Evolutionary conservation across 53 echinoderm and acorn worm genomes (phyloP), one percentile per base, ranked within the genome.

Genomic region (Mesocentrotus franciscanus): DNA sequence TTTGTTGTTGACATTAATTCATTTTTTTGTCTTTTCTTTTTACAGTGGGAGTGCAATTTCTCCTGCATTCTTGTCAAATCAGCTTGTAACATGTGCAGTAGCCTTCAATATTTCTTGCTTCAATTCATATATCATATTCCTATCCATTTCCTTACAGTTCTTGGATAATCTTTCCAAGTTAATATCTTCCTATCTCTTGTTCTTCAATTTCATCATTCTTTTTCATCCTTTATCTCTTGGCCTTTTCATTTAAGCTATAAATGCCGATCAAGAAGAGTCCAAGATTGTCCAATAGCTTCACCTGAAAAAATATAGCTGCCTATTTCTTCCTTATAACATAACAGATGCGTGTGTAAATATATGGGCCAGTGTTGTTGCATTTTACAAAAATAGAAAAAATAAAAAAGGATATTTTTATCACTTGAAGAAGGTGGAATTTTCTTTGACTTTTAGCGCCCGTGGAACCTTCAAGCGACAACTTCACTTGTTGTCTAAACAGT

Each of bases 391-490:
- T 20, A 39, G 20, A 22, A 36, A 81, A 42, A 5, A 60, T 32
- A 59, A 60, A 90, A 59, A 60, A 59, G 58, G 60, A 90, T 90
- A 90, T 90, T 90, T 57, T 57, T 26, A 90, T 90, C 60, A 60
- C 12, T 27, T 90, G 58, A 5, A 90, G 58, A 13, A 90, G 58
- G 90, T 90, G 90, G 5, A 24, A 60, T 60, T 90, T 60, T 60
- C 90, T 90, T 90, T 90, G 90, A 90, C 90, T 90, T 90, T 90
- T 90, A 90, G 90, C 90, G 90, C 58, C 90, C n/a, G 13, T 1
- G 90, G 27, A 60, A 90, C 90, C 90, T 90, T 90, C 90, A 59
- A 90, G 29, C 29, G 60, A 90, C 60, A 90, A 90, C 90, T 90
- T 90, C 58, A 30, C 58, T 60, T 60, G 29, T 60, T 90, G 29